Conservation (phyloP, 1,140 invertebrate species). For the Ptiloglossa arizonensis region DNA sequence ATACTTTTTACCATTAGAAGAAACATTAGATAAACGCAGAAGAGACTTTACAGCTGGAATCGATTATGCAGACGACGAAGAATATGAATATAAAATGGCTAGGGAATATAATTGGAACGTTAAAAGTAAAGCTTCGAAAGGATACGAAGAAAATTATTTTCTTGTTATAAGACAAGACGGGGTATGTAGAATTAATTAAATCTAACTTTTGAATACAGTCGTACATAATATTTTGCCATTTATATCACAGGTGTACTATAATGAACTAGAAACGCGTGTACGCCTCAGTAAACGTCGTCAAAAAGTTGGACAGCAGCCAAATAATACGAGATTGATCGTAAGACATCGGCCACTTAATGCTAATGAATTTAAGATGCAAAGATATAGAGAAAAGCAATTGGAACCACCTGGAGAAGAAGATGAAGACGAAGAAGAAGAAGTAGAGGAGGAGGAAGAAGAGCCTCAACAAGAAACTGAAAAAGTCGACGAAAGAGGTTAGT, state of each 20-base stretch:
- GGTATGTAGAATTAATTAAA: slow-evolving; percentile 71
- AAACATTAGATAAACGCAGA: slow-evolving; percentile 94
- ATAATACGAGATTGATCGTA: slow-evolving; percentile 93
- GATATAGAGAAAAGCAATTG: slow-evolving; percentile 92
- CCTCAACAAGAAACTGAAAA: slow-evolving; percentile 73
- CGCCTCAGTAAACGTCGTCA: slow-evolving; percentile 94
- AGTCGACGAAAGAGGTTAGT: slow-evolving; percentile 71
- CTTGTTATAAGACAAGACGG: slow-evolving; percentile 95
- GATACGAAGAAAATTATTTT: slow-evolving; percentile 99
- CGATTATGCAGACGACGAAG: slow-evolving; percentile 95
- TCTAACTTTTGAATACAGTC: background rate
- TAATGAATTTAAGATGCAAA: slow-evolving; percentile 92
- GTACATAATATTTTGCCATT: slow-evolving; percentile 1
- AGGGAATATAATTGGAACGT: slow-evolving; percentile 99
- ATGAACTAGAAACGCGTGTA: slow-evolving; percentile 98
- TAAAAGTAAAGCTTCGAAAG: slow-evolving; percentile 98
- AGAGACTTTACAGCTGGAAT: slow-evolving; percentile 89
- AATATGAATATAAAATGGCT: slow-evolving; percentile 97
- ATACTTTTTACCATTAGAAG: slow-evolving; percentile 97
- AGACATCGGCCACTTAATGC: slow-evolving; percentile 94
- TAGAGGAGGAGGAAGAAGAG: slow-evolving; percentile 74
- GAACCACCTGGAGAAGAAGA: slow-evolving; percentile 93
- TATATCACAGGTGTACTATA: slow-evolving; percentile 89
- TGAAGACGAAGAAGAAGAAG: slow-evolving; percentile 84
- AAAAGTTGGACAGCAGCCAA: slow-evolving; percentile 87